Evolutionary conservation across 2,113 vertebrate species (phyloP), one percentile per base, ranked within the genome.

Genomic region (Trogon melanurus): DNA sequence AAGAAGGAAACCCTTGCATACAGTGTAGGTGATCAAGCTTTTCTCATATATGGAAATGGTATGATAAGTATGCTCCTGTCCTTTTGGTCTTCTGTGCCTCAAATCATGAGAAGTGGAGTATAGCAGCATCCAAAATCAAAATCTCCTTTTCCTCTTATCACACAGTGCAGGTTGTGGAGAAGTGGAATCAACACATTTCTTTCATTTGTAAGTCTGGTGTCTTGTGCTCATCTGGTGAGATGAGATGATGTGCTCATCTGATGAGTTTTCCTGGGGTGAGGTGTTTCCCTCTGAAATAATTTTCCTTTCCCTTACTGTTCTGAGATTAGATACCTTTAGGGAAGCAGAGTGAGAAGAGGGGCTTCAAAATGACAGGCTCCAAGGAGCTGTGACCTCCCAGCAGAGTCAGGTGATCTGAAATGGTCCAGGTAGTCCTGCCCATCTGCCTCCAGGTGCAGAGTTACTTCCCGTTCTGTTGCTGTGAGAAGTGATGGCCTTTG

Each of bases 11-110:
- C 1, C 4, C 29, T 85, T 76, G 36, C 10, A 4, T 65, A 9
- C 25, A 51, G 26, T 0, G 1, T 72, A 88, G 90, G 64, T 92
- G 79, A 58, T 78, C 2, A 38, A 70, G 72, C 56, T 74, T 74
- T 95, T 84, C 60, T 93, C 91, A 36, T 92, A 80, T 79, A 88
- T 83, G 85, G 94, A 54, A 70, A 86, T 83, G 56, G 34, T 70
- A 66, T 75, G 78, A 22, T 30, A 36, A 73, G 47, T 26, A 61
- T 73, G 47, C 62, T 21, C 15, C 41, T 85, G 34, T 66, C 57
- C 53, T 69, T 81, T 66, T 61, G 62, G 67, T 81, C 74, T 76
- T 2, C 79, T 22, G 19, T 66, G 60, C 56, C 86, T 72, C 50
- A 64, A 38, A 62, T 56, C 14, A 13, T 2, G 2, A 22, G 45